Conservation (phyloP, 1,140 invertebrate species). For the Neodiprion fabricii region DNA sequence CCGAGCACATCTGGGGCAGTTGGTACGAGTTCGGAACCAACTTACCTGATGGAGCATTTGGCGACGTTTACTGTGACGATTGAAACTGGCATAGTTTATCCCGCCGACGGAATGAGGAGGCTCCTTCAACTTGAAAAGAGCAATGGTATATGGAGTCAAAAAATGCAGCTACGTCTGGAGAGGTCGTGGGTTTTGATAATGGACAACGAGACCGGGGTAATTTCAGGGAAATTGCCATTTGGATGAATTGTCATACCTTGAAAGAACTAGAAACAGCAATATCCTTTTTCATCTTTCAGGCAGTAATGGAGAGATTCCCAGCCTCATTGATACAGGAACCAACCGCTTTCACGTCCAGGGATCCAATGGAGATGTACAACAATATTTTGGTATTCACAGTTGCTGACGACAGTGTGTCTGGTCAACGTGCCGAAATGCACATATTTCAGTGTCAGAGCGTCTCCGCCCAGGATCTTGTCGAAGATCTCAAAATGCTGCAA, state of each 20-base stretch:
- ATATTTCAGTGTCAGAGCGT: slow-evolving; percentile 95
- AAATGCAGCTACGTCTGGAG: slow-evolving; percentile 92
- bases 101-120: slow-evolving; percentile 93
- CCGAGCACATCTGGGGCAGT: slow-evolving; percentile 49
- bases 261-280: not conserved
- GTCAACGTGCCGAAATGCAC: slow-evolving; percentile 91
- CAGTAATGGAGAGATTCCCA: slow-evolving; percentile 94
- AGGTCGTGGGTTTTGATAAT: slow-evolving; percentile 90
- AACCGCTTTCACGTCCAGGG: slow-evolving; percentile 95
- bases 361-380: slow-evolving; percentile 97
- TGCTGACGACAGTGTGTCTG: slow-evolving; percentile 64
- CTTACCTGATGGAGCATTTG: slow-evolving; percentile 94
- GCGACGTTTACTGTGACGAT: slow-evolving; percentile 96
- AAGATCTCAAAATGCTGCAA: slow-evolving; percentile 83
- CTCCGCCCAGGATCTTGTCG: slow-evolving; percentile 85
- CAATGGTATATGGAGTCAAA: slow-evolving; percentile 98
- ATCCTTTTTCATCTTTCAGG: slow-evolving; percentile 65
- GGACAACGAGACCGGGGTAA: slow-evolving; percentile 95
- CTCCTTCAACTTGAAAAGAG: slow-evolving; percentile 96
- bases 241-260: slow-evolving; percentile 6
- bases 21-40: slow-evolving; percentile 69
- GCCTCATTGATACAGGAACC: slow-evolving; percentile 91
- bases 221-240: slow-evolving; percentile 40
- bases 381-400: slow-evolving; percentile 98
- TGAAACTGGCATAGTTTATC: slow-evolving; percentile 85